These are phyloP conservation scores for Oedothorax gibbosus DNA, from an alignment of 1,140 invertebrate species.

Conservation along the genomic window DNA sequence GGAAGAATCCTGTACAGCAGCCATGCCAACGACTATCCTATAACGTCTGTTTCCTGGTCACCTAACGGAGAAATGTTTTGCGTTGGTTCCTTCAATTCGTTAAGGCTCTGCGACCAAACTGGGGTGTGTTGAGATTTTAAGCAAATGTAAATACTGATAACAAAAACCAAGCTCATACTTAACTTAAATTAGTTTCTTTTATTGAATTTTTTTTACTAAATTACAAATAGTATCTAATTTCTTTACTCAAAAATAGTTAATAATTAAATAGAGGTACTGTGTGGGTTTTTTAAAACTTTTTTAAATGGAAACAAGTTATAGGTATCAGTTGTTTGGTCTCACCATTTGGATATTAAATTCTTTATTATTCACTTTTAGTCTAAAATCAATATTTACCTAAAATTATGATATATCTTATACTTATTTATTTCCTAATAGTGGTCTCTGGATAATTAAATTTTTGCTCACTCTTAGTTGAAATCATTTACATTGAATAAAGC, in stretches of 20 bases:
- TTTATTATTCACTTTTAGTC: too few relatives aligned
- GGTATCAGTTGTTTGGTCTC: too few relatives aligned
- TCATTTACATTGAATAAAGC: neutral
- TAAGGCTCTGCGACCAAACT: conserved; percentile 91
- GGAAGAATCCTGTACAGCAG: conserved; percentile 89
- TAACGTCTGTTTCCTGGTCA: conserved; percentile 91
- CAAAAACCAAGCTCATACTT: too few relatives aligned
- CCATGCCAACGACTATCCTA: conserved; percentile 85
- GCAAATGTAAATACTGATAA: too few relatives aligned
- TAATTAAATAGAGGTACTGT: too few relatives aligned
- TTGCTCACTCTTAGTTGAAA: neutral
- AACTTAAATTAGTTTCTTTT: neutral
- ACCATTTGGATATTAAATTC: neutral
- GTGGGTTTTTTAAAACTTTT: too few relatives aligned
- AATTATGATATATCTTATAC: too few relatives aligned
- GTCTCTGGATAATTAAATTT: neutral
- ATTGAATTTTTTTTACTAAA: neutral
- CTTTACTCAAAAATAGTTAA: too few relatives aligned
- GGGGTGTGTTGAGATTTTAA: conserved; percentile 77
- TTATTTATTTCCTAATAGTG: too few relatives aligned
- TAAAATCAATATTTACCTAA: too few relatives aligned
- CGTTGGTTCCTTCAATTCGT: conserved; percentile 91
- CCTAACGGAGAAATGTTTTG: conserved; percentile 91
- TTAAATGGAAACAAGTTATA: too few relatives aligned
- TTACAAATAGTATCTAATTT: too few relatives aligned